Evolutionary conservation across 1,140 invertebrate genomes (phyloP), one percentile per base, ranked within the genome.

Genomic region (Sweltsa coloradensis): DNA sequence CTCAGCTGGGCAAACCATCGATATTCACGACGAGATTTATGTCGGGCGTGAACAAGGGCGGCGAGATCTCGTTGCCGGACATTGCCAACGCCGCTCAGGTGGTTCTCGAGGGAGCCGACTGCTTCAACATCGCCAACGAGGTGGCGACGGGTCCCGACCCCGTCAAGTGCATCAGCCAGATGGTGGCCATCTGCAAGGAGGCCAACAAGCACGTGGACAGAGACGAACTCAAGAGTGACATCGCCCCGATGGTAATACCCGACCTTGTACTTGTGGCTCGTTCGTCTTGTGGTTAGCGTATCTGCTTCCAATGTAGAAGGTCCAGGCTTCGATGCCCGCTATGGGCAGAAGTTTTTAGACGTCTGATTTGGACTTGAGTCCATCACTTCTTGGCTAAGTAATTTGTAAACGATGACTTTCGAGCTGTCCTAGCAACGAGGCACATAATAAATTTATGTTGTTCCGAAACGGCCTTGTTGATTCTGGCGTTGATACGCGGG

Each of bases 121-220:
- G 75, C 56, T 72, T 88, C 31, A 76, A 85, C 67, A 67, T 88
- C 22, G 77, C 79, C 0, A 81, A 82, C 24, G 85, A 88, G 63
- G 83, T 80, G 5, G 78, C 83, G 21, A 76, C 82, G 45, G 80
- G 81, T n/a, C 63, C 71, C 14, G 81, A 80, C 58, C 84, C 83
- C 13, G 57, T 73, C 2, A 67, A 78, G 26, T 68, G 76, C 23
- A 72, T 89, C 21, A 62, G 68, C 47, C 78, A 75, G 16, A 74
- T 87, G 68, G 72, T 77, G 25, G 70, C 67, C 23, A 77, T 87
- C 44, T 83, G 83, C 54, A 72, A 78, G 53, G 87, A 92, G 67
- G 87, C 89, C 0, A n/a, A n/a, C n/a, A n/a, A n/a, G n/a, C n/a
- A 89, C 93, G 65, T 73, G 80, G 84, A 73, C 81, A 87, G 50